phyloP scores from a whole-genome alignment of 2,797 vertebrate genomes.

The Gymnothorax reevesii region DNA sequence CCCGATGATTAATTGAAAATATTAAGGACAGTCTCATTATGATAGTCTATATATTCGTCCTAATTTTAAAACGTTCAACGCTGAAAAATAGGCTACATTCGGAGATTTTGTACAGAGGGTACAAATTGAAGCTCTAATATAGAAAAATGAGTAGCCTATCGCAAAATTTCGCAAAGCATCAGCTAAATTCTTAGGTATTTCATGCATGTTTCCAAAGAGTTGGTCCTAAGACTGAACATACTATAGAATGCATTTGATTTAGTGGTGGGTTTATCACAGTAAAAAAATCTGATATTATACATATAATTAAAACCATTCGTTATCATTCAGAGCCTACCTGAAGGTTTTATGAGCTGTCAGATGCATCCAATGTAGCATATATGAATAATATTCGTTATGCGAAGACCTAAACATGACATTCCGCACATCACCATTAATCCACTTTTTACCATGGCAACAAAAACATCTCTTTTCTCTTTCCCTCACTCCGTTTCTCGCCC shows the following conservation, averaged over 20 bases:
- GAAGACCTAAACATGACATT: constrained; percentile 18
- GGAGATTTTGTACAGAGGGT: neutral
- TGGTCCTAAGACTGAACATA: neutral
- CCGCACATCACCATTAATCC: constrained; percentile 29
- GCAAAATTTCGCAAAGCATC: neutral
- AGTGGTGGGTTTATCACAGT: neutral
- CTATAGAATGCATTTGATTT: neutral
- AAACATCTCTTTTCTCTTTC: constrained; percentile 18
- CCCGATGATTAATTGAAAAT: neutral
- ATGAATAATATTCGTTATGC: constrained; percentile 25
- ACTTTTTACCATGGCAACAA: constrained; percentile 26
- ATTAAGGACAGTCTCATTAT: neutral
- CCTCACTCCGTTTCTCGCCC: constrained; percentile 15
- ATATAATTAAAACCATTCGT: neutral
- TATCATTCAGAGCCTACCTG: constrained; percentile 19
- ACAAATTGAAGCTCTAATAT: neutral
- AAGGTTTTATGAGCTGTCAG: neutral
- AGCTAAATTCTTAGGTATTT: too few relatives aligned
- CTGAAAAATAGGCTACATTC: neutral
- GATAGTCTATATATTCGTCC: neutral
- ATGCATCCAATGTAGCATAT: constrained; percentile 16
- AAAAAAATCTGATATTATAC: neutral
- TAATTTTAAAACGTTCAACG: neutral
- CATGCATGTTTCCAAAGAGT: neutral
- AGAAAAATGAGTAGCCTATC: neutral